phyloP scores from a whole-genome alignment of 2,113 vertebrate species.

The human region DNA sequence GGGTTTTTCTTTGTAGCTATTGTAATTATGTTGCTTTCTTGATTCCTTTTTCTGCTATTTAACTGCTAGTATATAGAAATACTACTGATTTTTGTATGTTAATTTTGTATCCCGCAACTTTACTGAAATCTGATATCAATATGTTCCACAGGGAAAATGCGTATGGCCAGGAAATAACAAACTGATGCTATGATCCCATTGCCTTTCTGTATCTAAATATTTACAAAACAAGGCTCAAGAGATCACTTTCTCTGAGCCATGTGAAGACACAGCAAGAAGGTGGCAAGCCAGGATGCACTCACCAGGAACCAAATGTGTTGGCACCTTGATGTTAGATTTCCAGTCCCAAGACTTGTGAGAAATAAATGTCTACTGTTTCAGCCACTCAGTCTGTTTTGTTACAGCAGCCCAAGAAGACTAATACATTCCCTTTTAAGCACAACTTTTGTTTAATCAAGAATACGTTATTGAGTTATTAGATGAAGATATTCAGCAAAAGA shows the following conservation, averaged over 20 bases:
- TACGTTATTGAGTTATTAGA: accelerated
- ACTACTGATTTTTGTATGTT: background rate
- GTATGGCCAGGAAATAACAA: too few relatives aligned
- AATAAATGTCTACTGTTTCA: background rate
- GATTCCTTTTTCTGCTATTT: background rate
- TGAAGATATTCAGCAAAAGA: accelerated
- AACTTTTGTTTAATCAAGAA: background rate
- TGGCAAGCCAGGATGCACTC: background rate
- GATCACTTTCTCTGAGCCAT: background rate
- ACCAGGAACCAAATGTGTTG: background rate
- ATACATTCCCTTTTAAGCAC: background rate
- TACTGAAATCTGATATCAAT: background rate
- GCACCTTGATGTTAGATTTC: background rate
- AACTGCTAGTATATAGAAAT: background rate
- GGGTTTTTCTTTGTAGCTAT: background rate
- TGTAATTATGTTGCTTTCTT: background rate
- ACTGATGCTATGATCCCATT: background rate
- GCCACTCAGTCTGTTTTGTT: background rate
- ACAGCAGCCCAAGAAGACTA: background rate
- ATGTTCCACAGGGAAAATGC: background rate
- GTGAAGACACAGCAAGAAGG: background rate
- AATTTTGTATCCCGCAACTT: background rate
- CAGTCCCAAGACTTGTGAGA: background rate
- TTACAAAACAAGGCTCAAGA: background rate
- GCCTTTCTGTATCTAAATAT: background rate